Conservation (phyloP, 2,888 invertebrate species). For the Apodemia zela region DNA sequence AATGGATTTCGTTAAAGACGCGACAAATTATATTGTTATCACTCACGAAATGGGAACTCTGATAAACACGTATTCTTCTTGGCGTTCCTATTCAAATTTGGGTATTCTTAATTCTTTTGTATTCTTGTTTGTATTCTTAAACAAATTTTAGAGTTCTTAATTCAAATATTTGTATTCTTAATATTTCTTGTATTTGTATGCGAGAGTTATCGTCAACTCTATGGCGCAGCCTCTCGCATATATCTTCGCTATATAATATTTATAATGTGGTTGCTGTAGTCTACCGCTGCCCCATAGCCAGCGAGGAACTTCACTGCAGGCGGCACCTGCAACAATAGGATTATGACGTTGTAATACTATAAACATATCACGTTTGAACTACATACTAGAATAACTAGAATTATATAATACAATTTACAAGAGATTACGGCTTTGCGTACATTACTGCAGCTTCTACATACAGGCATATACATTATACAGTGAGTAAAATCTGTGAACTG, state of each 20-base stretch:
- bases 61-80: slow-evolving; percentile 16
- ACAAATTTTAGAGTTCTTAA: background rate
- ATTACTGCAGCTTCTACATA: background rate
- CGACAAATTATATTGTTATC: slow-evolving; percentile 48
- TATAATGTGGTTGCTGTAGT: slow-evolving; percentile 42
- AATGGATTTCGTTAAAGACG: slow-evolving; percentile 44
- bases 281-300: slow-evolving; percentile 69
- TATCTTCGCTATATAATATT: slow-evolving; percentile 38
- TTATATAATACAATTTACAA: background rate
- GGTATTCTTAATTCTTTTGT: background rate
- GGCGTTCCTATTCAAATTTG: background rate
- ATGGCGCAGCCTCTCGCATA: slow-evolving; percentile 42
- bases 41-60: slow-evolving; percentile 29
- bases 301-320: slow-evolving; percentile 63
- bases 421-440: slow-evolving; percentile 1
- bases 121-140: too few relatives aligned
- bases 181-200: slow-evolving; percentile 24
- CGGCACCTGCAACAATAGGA: slow-evolving; percentile 66
- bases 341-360: slow-evolving; percentile 17
- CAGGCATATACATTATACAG: background rate
- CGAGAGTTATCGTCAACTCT: slow-evolving; percentile 46
- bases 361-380: slow-evolving; percentile 16
- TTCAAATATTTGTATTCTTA: slow-evolving; percentile 22
- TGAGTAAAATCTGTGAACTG: too few relatives aligned
- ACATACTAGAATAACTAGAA: slow-evolving; percentile 16